Evolutionary conservation across 2,113 vertebrate genomes (phyloP), one percentile per base, ranked within the genome.

Genomic region (Dolichallabes microphthalmus): DNA sequence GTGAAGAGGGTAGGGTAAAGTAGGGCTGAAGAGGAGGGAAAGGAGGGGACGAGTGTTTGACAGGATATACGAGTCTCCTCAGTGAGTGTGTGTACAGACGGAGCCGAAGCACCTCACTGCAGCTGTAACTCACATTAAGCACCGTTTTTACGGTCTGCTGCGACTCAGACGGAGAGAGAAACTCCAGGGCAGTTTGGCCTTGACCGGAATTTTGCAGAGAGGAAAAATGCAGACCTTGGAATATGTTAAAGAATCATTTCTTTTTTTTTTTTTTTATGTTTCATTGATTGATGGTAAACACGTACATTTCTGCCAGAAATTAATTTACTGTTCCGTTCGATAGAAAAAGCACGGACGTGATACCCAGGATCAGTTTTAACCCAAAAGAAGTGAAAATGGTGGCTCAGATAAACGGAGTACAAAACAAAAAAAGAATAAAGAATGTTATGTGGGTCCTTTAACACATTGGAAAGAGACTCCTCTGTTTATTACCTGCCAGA

Each of bases 61-160:
- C 58, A 66, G 75, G 75, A 79, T 57, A 68, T 66, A 50, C 39
- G 63, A 85, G 75, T 69, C 52, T 60, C 53, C 55, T 64, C 74
- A 66, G 61, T 78, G 22, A 53, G 75, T 85, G 61, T 57, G 76
- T 85, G 76, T 79, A 39, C 63, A 85, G 83, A 57, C 13, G 3
- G 83, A 4, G 30, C 63, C 45, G 63, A 52, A 63, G 71, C 82
- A 52, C 73, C 30, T 85, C 76, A 57, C 75, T 80, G 30, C 83
- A 79, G 83, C 83, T 79, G 83, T 85, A 85, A 85, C 75, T 85
- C 83, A 85, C 61, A 58, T 79, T 80, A 85, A 85, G 63, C 83
- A 68, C 35, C 71, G 32, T 68, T 68, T 45, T 79, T 85, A 79
- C 25, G 20, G 52, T 79, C 39, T 69, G 63, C 75, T 79, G 63